Evolutionary conservation across 2,113 vertebrate genomes (phyloP).

Genomic region (Leptobrachium ailaonicum): DNA sequence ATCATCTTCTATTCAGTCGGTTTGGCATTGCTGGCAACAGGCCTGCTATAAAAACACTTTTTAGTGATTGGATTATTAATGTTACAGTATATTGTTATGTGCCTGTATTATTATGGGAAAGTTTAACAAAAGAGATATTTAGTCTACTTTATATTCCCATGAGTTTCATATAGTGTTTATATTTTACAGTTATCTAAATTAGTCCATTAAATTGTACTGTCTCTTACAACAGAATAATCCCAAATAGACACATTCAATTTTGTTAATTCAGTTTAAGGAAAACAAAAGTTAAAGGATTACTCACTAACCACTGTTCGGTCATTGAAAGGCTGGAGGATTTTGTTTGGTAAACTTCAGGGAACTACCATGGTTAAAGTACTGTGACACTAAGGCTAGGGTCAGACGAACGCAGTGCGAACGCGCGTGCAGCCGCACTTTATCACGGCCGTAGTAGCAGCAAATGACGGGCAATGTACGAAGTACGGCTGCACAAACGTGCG

Average conservation of each 20-base stretch:
- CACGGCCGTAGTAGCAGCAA: no score
- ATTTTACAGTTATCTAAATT: constrained; percentile 13
- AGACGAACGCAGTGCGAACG: no score
- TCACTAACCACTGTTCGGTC: no score
- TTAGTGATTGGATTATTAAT: constrained; percentile 32
- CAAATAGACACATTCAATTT: not conserved
- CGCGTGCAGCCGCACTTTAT: no score
- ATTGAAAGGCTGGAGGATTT: no score
- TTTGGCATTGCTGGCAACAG: constrained; percentile 27
- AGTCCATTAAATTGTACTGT: constrained; percentile 15
- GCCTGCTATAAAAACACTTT: constrained; percentile 18
- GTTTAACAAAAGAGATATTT: constrained; percentile 15
- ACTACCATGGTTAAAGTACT: no score
- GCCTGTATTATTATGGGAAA: constrained; percentile 1
- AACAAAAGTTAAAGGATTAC: no score
- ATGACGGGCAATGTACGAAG: no score
- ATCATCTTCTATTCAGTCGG: constrained; percentile 38
- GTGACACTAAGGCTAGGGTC: no score
- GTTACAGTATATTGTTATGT: constrained; percentile 28
- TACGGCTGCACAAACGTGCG: no score
- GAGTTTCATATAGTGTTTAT: not conserved
- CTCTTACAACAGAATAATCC: constrained; percentile 20
- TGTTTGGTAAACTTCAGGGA: no score
- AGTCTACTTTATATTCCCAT: constrained; percentile 8
- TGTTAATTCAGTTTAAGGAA: not conserved